Evolutionary conservation across 2,888 invertebrate genomes (phyloP).

Genomic region (Microctonus brassicae): DNA sequence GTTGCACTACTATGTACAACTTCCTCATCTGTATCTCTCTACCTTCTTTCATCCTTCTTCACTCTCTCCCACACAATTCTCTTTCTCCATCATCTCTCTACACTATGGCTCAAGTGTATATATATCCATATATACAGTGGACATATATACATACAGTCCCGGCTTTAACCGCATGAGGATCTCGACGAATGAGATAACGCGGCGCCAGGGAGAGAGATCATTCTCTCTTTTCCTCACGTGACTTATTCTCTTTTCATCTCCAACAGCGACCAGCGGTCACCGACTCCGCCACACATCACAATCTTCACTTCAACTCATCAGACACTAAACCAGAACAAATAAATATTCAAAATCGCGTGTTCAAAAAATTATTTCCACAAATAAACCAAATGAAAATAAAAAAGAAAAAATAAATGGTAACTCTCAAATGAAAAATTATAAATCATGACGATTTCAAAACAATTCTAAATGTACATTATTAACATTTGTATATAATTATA

Average conservation of each 20-base stretch:
- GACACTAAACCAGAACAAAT: slow-evolving; percentile 16
- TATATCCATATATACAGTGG: too few relatives aligned
- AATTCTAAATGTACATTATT: not conserved
- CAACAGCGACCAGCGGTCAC: slow-evolving; percentile 61
- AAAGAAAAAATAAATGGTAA: not conserved
- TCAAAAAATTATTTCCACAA: too few relatives aligned
- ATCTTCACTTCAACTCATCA: not conserved
- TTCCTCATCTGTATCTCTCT: slow-evolving; percentile 29
- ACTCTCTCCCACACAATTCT: slow-evolving; percentile 37
- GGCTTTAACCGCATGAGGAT: slow-evolving; percentile 54
- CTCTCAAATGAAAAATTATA: not conserved
- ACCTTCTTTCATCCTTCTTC: slow-evolving; percentile 26
- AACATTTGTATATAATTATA: too few relatives aligned
- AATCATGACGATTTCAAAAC: too few relatives aligned
- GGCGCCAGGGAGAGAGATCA: slow-evolving; percentile 61
- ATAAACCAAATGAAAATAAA: too few relatives aligned
- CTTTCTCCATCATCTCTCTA: too few relatives aligned
- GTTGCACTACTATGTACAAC: slow-evolving; percentile 51
- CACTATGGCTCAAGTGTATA: slow-evolving; percentile 1
- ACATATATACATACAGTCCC: too few relatives aligned
- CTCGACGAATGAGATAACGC: slow-evolving; percentile 66
- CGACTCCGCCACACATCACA: slow-evolving; percentile 52
- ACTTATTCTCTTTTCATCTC: slow-evolving; percentile 39
- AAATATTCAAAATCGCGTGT: too few relatives aligned
- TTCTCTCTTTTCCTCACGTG: slow-evolving; percentile 29